Base-by-base conservation (phyloP, 2,888 invertebrate genomes). In the Epsilonema sp. region DNA sequence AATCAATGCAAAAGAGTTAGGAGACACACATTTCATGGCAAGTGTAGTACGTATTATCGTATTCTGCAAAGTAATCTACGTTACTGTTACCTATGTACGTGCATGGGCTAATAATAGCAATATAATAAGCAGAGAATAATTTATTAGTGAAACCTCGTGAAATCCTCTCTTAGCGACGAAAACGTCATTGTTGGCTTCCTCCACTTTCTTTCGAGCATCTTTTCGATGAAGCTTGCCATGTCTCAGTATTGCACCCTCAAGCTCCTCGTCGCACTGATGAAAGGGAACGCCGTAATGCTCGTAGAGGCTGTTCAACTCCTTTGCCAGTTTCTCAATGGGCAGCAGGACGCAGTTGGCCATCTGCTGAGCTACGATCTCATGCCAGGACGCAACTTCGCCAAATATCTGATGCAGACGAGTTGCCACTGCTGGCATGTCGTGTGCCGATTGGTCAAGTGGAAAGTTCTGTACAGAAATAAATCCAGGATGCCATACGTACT, bases 291-390 rank as follows among this genome's bases (percentile, higher is more conserved):
- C 37, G 16, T 37, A 31, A 4, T 37, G 19, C 4, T 24, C 37
- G 11, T 8, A 8, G 4, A 23, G 16, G 11, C 41, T 41, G 40
- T 46, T 23, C 46, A 46, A 13, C 4, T 46, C 40, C 16, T 20
- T 4, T 2, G n/a, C 13, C 3, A 46, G 40, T 23, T 46, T 46
- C 5, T 26, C 41, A 20, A 46, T 41, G 19, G 46, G 46, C 23
- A 22, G 23, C 19, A 46, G 5, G 22, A 41, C 46, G 36, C 46
- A 46, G 26, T 41, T 40, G 2, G 3, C 21, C 26, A 48, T 19
- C 36, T 48, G 48, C 40, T 48, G 48, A 5, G 3, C 26, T n/a
- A 48, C 42, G 20, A 48, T 13, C 23, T 48, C 41, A 41, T 45
- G 41, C 37, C 48, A 48, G n/a, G 40, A 31, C 22, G 41, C 25